phyloP scores from a whole-genome alignment of 2,113 vertebrate species.

The Micronycteris hirsuta region DNA sequence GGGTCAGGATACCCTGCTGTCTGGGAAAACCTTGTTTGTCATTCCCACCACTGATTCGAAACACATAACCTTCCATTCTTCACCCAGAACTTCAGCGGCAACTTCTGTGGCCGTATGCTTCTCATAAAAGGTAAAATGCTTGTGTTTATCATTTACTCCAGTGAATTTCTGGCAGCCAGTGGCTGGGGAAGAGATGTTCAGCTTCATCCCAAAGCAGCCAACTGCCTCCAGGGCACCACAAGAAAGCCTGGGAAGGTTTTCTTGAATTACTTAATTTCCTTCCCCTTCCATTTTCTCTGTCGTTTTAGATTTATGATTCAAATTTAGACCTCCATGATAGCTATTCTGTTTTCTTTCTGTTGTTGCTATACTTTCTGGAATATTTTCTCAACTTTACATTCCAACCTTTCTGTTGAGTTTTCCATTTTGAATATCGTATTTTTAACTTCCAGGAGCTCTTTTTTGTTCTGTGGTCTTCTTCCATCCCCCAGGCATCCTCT shows the following conservation, averaged over 20 bases:
- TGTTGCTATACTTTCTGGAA: background rate
- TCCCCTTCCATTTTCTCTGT: background rate
- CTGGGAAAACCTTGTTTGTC: no score
- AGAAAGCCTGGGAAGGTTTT: background rate
- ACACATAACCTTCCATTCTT: no score
- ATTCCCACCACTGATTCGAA: no score
- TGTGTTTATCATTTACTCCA: no score
- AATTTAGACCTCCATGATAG: background rate
- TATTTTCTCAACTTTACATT: background rate
- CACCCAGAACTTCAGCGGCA: no score
- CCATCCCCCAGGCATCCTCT: background rate
- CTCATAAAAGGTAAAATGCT: no score
- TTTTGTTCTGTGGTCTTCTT: background rate
- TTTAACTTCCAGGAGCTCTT: background rate
- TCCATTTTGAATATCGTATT: background rate
- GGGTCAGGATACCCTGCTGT: no score
- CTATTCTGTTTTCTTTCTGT: background rate
- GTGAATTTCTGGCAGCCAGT: no score
- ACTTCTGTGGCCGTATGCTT: no score
- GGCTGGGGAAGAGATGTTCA: no score
- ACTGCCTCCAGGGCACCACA: no score
- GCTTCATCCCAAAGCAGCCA: no score
- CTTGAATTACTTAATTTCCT: background rate
- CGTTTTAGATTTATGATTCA: background rate
- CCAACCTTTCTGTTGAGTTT: background rate